These are phyloP conservation scores for Monodelphis domestica DNA, from an alignment of 2,797 vertebrate species.

Conservation along the genomic window DNA sequence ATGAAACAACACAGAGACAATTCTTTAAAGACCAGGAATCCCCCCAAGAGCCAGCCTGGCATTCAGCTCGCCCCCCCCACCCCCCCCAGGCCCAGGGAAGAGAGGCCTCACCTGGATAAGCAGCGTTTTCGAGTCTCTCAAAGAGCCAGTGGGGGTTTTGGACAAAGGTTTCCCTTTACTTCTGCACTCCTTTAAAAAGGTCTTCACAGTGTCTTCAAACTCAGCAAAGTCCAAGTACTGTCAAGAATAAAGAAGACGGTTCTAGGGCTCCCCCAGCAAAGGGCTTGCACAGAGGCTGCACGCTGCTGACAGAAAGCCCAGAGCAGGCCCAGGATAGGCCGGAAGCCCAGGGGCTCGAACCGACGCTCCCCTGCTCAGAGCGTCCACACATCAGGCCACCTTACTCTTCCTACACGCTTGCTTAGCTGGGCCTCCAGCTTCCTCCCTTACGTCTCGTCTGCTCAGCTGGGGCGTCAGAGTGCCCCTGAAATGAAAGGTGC, in stretches of 20 bases:
- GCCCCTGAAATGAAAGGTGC: too few relatives aligned
- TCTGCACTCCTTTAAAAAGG: constrained; percentile 94
- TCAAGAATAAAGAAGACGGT: constrained; percentile 61
- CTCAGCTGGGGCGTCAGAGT: too few relatives aligned
- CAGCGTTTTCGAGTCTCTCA: constrained; percentile 85
- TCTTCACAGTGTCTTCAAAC: constrained; percentile 92
- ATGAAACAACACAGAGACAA: background rate
- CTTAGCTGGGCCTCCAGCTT: background rate
- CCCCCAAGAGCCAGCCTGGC: background rate
- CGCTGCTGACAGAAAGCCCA: too few relatives aligned
- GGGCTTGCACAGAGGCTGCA: too few relatives aligned
- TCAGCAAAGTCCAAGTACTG: constrained; percentile 95
- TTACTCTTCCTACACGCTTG: too few relatives aligned
- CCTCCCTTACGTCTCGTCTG: too few relatives aligned
- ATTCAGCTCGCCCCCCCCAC: background rate
- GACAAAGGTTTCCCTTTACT: constrained; percentile 91
- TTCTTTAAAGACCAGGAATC: background rate
- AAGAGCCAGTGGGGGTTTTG: constrained; percentile 82
- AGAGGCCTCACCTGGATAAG: constrained; percentile 88
- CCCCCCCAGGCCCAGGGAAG: constrained; percentile 13
- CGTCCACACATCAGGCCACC: too few relatives aligned
- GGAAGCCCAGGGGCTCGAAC: too few relatives aligned
- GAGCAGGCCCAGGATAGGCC: too few relatives aligned
- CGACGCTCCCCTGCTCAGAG: too few relatives aligned
- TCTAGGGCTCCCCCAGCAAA: background rate